These are phyloP conservation scores for Bovichtus variegatus DNA, from an alignment of 2,797 vertebrate species.

Conservation along the genomic window DNA sequence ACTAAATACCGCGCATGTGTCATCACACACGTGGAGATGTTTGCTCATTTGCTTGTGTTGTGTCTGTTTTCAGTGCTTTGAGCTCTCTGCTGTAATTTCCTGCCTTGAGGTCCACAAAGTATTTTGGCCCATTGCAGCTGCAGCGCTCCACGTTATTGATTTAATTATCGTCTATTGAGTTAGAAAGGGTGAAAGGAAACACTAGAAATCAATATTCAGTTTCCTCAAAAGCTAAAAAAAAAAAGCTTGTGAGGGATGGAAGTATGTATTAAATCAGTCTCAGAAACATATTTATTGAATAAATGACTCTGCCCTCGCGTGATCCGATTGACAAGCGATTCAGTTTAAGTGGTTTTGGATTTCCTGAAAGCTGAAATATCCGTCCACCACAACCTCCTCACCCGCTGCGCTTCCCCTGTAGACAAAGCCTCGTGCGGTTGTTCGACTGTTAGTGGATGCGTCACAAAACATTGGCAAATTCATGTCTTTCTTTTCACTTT, in stretches of 20 bases:
- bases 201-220: constrained; percentile 32
- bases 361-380: constrained; percentile 58
- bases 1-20: too few relatives aligned
- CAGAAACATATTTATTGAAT: constrained; percentile 23
- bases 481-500: constrained; percentile 39
- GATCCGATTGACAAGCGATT: constrained; percentile 31
- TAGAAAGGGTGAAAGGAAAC: constrained; percentile 49
- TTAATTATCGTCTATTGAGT: constrained; percentile 31
- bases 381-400: constrained; percentile 46
- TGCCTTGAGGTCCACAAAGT: constrained; percentile 18
- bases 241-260: constrained; percentile 25
- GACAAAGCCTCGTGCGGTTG: constrained; percentile 28
- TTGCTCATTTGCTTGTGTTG: too few relatives aligned
- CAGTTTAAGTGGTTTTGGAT: constrained; percentile 61
- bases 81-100: constrained; percentile 17
- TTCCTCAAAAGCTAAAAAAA: constrained; percentile 11
- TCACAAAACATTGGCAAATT: constrained; percentile 23
- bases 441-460: constrained; percentile 1
- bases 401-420: constrained; percentile 37
- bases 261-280: background rate
- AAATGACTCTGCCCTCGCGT: constrained; percentile 40
- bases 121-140: constrained; percentile 14
- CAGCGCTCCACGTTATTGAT: constrained; percentile 10
- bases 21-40: too few relatives aligned
- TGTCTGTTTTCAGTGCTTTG: too few relatives aligned